A percentile compares a stretch with the other conserved stretches of the same genome.
phyloP scores from a whole-genome alignment of 2,113 vertebrate species.

The Hepsetus odoe region DNA sequence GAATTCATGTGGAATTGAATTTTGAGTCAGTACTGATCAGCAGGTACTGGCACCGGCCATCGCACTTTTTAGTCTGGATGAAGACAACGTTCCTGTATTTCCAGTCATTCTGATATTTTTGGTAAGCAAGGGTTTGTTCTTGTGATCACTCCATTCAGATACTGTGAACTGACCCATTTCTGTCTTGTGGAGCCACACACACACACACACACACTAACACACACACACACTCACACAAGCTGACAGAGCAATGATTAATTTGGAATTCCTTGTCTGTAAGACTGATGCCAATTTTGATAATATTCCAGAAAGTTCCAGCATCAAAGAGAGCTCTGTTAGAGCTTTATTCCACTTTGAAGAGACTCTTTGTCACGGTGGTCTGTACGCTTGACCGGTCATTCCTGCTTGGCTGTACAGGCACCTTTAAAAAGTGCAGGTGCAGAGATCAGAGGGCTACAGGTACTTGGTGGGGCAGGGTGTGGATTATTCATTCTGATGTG shows the following conservation, averaged over 20 bases:
- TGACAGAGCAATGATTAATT: constrained; percentile 18
- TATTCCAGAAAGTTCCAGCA: constrained; percentile 59
- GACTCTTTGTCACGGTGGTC: constrained; percentile 49
- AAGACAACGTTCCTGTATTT: too few relatives aligned
- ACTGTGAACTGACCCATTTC: not conserved
- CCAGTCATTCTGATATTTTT: not conserved
- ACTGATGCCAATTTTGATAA: constrained; percentile 54
- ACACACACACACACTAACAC: constrained; percentile 8
- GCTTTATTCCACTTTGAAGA: constrained; percentile 55
- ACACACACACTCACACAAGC: constrained; percentile 18
- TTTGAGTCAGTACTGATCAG: too few relatives aligned
- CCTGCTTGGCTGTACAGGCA: constrained; percentile 33
- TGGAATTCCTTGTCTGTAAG: constrained; percentile 12
- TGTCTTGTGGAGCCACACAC: not conserved
- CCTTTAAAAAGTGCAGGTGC: constrained; percentile 40
- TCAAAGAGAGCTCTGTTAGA: constrained; percentile 53
- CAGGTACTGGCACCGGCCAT: too few relatives aligned
- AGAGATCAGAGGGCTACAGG: constrained; percentile 25
- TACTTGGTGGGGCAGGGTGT: constrained; percentile 24
- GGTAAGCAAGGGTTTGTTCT: not conserved
- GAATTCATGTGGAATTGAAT: too few relatives aligned
- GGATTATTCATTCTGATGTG: constrained; percentile 5
- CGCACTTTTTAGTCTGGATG: too few relatives aligned
- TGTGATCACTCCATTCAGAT: not conserved
- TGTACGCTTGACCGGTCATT: constrained; percentile 55